A percentile compares a stretch with the other conserved stretches of the same genome.
phyloP scores from a whole-genome alignment of 2,888 invertebrate species.

The Tenthredo amoena region DNA sequence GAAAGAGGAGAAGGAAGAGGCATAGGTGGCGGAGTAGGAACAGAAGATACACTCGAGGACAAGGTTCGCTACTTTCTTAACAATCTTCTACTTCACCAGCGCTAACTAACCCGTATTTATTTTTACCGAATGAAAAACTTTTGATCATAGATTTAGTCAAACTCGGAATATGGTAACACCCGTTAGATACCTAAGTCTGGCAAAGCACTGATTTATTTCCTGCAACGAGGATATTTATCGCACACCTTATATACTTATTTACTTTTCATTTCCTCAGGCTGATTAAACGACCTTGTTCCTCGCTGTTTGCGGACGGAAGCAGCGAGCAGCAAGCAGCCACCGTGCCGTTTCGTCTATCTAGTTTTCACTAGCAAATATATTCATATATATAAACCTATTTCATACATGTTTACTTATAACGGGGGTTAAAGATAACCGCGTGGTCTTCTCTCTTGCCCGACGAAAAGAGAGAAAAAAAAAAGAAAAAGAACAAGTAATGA shows the following conservation, averaged over 20 bases:
- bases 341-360: neutral
- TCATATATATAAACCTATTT: neutral
- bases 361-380: neutral
- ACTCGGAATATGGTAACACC: no score
- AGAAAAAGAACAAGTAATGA: neutral
- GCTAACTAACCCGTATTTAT: neutral
- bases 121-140: neutral
- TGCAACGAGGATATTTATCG: neutral
- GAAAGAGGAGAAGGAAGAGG: neutral
- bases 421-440: neutral
- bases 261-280: neutral
- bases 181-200: neutral
- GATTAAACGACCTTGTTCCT: neutral
- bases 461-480: no score
- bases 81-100: neutral
- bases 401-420: neutral
- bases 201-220: neutral
- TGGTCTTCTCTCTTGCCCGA: neutral
- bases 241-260: conserved; percentile 6
- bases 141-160: neutral
- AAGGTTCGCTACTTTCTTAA: neutral
- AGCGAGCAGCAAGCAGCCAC: neutral
- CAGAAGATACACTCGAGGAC: neutral
- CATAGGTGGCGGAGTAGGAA: neutral
- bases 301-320: neutral